phyloP scores from a whole-genome alignment of 92 coral and sea anemone species.

The Umimayanthus chanpuru region DNA sequence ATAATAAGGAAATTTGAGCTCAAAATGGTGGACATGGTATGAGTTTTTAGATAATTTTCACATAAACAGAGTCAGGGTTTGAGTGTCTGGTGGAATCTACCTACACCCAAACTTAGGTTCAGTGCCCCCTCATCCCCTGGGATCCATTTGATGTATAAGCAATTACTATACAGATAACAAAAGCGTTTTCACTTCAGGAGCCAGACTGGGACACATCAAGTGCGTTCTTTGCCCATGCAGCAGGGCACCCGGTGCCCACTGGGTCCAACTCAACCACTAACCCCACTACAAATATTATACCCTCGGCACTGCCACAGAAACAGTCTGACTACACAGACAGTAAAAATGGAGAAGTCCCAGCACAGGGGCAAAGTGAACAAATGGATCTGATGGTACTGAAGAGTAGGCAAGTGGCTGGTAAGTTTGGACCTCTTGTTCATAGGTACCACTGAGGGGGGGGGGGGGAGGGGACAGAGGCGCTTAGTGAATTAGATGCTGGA shows the following conservation, averaged over 20 bases:
- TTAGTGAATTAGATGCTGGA: no score
- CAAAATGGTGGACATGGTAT: no score
- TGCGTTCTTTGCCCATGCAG: slow-evolving; percentile 95
- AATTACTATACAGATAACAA: background rate
- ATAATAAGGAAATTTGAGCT: no score
- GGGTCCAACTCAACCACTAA: slow-evolving; percentile 46
- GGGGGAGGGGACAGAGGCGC: background rate
- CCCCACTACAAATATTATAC: slow-evolving; percentile 27
- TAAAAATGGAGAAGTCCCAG: slow-evolving; percentile 42
- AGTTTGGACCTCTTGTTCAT: slow-evolving; percentile 7
- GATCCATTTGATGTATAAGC: no score
- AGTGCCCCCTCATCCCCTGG: no score
- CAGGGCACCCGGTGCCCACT: slow-evolving; percentile 74
- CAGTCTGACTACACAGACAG: slow-evolving; percentile 43
- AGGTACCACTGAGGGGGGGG: background rate
- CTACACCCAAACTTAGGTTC: no score
- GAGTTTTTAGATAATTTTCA: no score
- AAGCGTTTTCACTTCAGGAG: slow-evolving; percentile 52
- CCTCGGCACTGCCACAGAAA: slow-evolving; percentile 54
- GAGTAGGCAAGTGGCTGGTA: slow-evolving; percentile 97
- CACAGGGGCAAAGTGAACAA: slow-evolving; percentile 62
- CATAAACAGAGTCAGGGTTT: no score
- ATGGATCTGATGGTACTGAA: slow-evolving; percentile 84
- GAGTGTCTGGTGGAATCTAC: no score
- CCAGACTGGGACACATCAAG: slow-evolving; percentile 97